These are phyloP conservation scores for Herminia tarsipennalis DNA, from an alignment of 2,888 invertebrate species.

Conservation along the genomic window DNA sequence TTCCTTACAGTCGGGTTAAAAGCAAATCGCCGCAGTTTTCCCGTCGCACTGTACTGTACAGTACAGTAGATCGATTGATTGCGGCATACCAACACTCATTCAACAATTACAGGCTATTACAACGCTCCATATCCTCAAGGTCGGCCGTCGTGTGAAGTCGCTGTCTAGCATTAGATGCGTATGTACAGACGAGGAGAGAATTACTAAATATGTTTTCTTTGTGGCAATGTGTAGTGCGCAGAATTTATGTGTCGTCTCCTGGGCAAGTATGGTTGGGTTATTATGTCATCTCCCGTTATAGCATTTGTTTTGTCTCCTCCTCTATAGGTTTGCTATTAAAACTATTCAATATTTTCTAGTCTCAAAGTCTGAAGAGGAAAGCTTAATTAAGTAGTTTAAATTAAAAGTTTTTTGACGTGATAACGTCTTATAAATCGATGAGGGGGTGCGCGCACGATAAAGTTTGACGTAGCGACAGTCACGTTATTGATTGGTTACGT, in stretches of 20 bases:
- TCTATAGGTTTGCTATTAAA: too few species aligned
- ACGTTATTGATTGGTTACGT: too few species aligned
- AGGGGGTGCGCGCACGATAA: too few species aligned
- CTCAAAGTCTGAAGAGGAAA: too few species aligned
- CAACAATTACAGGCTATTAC: constrained; percentile 76
- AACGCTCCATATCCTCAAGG: constrained; percentile 77
- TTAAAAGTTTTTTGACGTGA: too few species aligned
- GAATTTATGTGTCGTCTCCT: constrained; percentile 2
- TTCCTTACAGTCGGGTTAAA: too few species aligned
- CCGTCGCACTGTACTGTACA: constrained; percentile 2
- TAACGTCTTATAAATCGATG: too few species aligned
- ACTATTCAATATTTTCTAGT: too few species aligned
- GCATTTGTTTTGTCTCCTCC: neutral
- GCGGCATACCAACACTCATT: constrained; percentile 72
- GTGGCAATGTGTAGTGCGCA: constrained; percentile 31
- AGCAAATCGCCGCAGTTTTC: constrained; percentile 1
- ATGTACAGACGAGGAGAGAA: constrained; percentile 51
- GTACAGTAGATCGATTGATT: constrained; percentile 61
- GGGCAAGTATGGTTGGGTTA: constrained; percentile 2
- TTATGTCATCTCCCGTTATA: constrained; percentile 15
- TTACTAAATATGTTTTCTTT: constrained; percentile 48
- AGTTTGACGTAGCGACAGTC: too few species aligned
- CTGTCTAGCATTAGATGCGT: constrained; percentile 56
- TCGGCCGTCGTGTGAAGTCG: constrained; percentile 72
- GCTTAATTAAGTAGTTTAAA: too few species aligned